Evolutionary conservation across 2,888 invertebrate species (phyloP), one percentile per base, ranked within the genome.

Genomic region (Salticus scenicus): DNA sequence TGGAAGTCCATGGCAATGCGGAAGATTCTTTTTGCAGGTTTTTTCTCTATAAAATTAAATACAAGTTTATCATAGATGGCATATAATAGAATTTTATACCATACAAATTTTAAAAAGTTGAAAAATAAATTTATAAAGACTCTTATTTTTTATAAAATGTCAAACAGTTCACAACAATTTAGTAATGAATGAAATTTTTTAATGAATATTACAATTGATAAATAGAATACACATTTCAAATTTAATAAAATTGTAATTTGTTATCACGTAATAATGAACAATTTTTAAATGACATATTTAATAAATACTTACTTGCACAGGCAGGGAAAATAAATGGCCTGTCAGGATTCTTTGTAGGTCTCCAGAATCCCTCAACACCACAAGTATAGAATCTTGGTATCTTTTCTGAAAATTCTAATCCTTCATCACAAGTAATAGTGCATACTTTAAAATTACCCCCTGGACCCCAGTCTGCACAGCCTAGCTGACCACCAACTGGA

Each of bases 381-480:
- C 99, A 99, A 0, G 97, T 97, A 91, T 98, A 99, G 93, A 98
- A 98, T 89, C 96, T 95, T 0, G 98, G 98, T 14, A 98, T 96
- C 76, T 94, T 94, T 90, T 97, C 96, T 0, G 98, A 97, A 93
- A 99, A 99, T 89, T 95, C 93, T 10, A 96, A 92, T 14, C 97
- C 96, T 24, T 89, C 89, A 89, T 96, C 95, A 90, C 97, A 97
- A 69, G 94, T 93, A 87, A 97, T 97, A 91, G 97, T 97, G 91
- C 98, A 98, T 0, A 98, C 96, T 92, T 97, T 97, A 92, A 97
- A 97, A 90, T 97, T 96, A 57, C 98, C 97, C 75, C 97, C 97
- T 0, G 98, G 97, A 69, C 98, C 98, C 98, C 98, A 98, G 90
- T 96, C 96, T 89, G 97, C 96, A 91, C 98, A 98, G 4, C 94